These are phyloP conservation scores for Atrichornis clamosus DNA, from an alignment of 2,113 vertebrate species.

Conservation along the genomic window DNA sequence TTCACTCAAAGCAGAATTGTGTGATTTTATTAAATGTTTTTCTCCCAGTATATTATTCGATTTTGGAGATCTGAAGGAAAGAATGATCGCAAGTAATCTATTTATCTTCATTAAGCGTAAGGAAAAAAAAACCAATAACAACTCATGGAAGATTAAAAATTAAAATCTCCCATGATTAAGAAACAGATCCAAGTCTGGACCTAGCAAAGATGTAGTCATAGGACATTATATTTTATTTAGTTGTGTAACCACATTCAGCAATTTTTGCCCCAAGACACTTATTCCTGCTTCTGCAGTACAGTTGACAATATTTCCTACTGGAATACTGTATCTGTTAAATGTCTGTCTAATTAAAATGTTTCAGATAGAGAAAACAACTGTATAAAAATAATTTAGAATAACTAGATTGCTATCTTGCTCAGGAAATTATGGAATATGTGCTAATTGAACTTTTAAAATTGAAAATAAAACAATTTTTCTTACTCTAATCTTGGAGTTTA, in stretches of 20 bases:
- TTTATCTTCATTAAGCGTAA: neutral
- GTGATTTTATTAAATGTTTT: neutral
- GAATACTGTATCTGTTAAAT: neutral
- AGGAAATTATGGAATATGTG: neutral
- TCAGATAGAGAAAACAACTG: neutral
- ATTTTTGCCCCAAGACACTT: neutral
- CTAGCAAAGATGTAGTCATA: neutral
- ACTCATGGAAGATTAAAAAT: neutral
- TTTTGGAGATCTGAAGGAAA: neutral
- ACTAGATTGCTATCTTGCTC: neutral
- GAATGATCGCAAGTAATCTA: neutral
- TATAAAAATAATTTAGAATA: neutral
- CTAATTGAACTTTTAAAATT: neutral
- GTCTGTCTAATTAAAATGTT: neutral
- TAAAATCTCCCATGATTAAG: neutral
- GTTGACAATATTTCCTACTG: neutral
- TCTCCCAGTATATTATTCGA: accelerated
- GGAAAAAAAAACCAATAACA: neutral
- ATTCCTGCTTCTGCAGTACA: neutral
- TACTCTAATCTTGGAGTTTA: neutral
- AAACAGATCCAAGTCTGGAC: neutral
- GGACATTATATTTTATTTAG: neutral
- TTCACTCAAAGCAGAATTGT: neutral
- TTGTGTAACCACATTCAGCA: neutral
- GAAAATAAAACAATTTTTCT: neutral